Conservation (phyloP, 2,797 vertebrate species). For the Sebastes umbrosus region DNA sequence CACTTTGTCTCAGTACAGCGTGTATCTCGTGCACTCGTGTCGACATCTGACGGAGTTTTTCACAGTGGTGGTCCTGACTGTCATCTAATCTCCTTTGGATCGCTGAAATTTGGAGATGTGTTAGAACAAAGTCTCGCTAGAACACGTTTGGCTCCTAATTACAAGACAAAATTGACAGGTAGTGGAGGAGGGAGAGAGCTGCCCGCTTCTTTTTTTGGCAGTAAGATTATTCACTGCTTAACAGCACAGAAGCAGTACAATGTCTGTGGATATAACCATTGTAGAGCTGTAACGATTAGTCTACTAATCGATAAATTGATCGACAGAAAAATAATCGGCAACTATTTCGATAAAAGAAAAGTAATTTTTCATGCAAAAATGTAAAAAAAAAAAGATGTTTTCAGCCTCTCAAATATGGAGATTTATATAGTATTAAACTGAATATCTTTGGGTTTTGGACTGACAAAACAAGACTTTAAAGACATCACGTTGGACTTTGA, state of each 20-base stretch:
- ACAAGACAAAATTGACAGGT: conserved; percentile 13
- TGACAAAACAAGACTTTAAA: no score
- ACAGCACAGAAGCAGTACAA: background rate
- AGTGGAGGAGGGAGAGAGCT: background rate
- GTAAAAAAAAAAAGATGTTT: no score
- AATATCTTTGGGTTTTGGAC: no score
- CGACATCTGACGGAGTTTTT: conserved; percentile 14
- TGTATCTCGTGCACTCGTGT: conserved; percentile 7
- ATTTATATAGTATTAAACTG: no score
- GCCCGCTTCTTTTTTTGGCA: background rate
- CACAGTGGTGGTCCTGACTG: background rate
- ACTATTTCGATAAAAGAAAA: no score
- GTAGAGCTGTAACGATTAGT: no score
- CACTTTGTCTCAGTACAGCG: background rate
- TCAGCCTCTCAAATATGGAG: no score
- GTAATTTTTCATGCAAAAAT: no score
- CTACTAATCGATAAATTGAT: no score
- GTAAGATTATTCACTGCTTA: conserved; percentile 5
- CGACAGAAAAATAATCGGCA: no score
- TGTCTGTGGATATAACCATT: background rate
- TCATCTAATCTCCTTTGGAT: conserved; percentile 1
- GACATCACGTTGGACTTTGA: no score
- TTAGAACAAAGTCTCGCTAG: conserved; percentile 1
- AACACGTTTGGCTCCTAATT: conserved; percentile 37
- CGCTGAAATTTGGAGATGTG: conserved; percentile 3